Percentiles rank a stretch among this genome's conserved stretches.
These are phyloP conservation scores for Caenorhabditis sp. DNA, from an alignment of 2,888 invertebrate genomes.

Conservation along the genomic window DNA sequence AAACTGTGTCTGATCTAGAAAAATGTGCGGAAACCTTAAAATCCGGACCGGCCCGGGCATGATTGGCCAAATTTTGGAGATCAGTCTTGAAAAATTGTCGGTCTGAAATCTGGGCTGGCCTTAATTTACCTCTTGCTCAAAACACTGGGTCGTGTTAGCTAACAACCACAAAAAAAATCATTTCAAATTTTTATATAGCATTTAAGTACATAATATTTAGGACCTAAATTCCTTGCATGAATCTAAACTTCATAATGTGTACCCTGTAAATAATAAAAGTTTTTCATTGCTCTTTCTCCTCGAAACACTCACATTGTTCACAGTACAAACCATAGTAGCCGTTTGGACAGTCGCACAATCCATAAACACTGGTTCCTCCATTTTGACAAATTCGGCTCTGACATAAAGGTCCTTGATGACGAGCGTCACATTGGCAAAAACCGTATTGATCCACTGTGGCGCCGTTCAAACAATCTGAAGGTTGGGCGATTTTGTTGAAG, in stretches of 20 bases:
- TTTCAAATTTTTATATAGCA: neutral
- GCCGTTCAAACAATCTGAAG: slow-evolving; percentile 30
- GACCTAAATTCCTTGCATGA: neutral
- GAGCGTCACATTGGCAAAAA: slow-evolving; percentile 30
- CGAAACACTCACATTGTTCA: slow-evolving; percentile 33
- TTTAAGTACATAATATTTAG: neutral
- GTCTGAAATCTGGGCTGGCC: no score
- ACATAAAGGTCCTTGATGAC: slow-evolving; percentile 24
- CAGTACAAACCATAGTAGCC: slow-evolving; percentile 48
- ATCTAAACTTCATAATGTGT: slow-evolving; percentile 1
- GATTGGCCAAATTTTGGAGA: no score
- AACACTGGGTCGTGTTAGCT: no score
- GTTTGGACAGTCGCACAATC: slow-evolving; percentile 47
- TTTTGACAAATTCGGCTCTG: slow-evolving; percentile 38
- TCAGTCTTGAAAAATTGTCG: no score
- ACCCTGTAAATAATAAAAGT: slow-evolving; percentile 11
- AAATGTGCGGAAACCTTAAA: no score
- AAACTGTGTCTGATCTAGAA: no score
- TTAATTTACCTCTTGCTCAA: no score
- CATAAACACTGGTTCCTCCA: slow-evolving; percentile 40
- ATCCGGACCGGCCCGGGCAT: no score
- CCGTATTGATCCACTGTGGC: slow-evolving; percentile 23
- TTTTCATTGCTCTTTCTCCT: neutral
- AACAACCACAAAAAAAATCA: no score
- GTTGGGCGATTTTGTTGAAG: slow-evolving; percentile 20